These are phyloP conservation scores for Lasiommata megera DNA, from an alignment of 2,888 invertebrate genomes.

Conservation along the genomic window DNA sequence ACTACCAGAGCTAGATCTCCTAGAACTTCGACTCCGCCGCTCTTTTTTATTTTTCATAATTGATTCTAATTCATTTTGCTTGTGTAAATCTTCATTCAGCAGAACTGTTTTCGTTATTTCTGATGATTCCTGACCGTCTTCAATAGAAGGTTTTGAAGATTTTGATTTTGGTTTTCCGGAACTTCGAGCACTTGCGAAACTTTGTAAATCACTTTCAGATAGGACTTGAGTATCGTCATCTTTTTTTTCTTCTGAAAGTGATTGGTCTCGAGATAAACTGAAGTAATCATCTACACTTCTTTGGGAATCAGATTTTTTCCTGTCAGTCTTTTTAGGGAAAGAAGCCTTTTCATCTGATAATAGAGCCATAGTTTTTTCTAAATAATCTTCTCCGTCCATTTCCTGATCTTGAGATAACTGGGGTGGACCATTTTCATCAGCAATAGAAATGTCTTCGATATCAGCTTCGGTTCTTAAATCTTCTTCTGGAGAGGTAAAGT, in stretches of 20 bases:
- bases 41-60: constrained; percentile 50
- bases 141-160: constrained; percentile 53
- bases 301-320: constrained; percentile 85
- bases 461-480: constrained; percentile 93
- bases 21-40: constrained; percentile 69
- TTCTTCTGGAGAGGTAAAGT: constrained; percentile 89
- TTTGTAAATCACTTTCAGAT: constrained; percentile 83
- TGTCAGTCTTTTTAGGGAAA: constrained; percentile 79
- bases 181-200: constrained; percentile 85
- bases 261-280: constrained; percentile 83
- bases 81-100: constrained; percentile 52
- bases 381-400: constrained; percentile 78
- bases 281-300: constrained; percentile 84
- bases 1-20: constrained; percentile 66
- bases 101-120: constrained; percentile 55
- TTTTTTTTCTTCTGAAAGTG: constrained; percentile 81
- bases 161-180: constrained; percentile 71
- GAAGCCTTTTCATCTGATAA: constrained; percentile 78
- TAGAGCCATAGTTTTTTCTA: constrained; percentile 69
- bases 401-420: constrained; percentile 77
- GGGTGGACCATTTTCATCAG: constrained; percentile 84
- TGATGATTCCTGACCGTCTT: constrained; percentile 57
- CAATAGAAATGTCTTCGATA: constrained; percentile 91
- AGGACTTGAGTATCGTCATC: constrained; percentile 81
- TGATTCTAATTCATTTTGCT: constrained; percentile 37